phyloP scores from a whole-genome alignment of 2,888 invertebrate species.

The Drosophila vallismaia region DNA sequence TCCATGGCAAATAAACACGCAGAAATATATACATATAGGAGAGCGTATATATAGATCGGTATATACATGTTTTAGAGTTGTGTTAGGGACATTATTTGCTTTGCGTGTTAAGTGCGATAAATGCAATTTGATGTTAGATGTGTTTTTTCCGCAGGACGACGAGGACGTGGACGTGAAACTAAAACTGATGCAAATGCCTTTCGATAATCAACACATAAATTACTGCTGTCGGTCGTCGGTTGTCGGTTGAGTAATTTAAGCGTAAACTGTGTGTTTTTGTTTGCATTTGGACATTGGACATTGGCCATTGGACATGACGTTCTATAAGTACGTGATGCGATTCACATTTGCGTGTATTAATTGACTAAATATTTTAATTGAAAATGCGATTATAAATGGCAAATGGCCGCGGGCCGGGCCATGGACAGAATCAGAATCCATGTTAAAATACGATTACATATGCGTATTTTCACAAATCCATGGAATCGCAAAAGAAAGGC shows the following conservation, averaged over 20 bases:
- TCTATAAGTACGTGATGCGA: constrained; percentile 40
- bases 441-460: constrained; percentile 61
- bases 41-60: too few relatives aligned
- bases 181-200: constrained; percentile 26
- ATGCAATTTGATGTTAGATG: constrained; percentile 68
- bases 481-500: constrained; percentile 7
- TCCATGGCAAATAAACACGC: neutral
- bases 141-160: constrained; percentile 16
- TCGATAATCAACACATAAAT: constrained; percentile 75
- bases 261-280: constrained; percentile 46
- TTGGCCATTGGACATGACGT: constrained; percentile 6
- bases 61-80: neutral
- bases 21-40: neutral
- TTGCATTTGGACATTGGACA: constrained; percentile 25
- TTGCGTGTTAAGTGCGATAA: constrained; percentile 74
- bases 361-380: constrained; percentile 73
- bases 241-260: constrained; percentile 48
- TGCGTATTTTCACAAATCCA: constrained; percentile 50
- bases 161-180: neutral
- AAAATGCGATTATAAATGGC: constrained; percentile 68
- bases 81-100: constrained; percentile 54
- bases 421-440: neutral
- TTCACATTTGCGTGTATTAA: constrained; percentile 53
- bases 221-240: constrained; percentile 24
- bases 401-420: constrained; percentile 26